Evolutionary conservation across 2,797 vertebrate genomes (phyloP).

Genomic region (Choloepus didactylus): DNA sequence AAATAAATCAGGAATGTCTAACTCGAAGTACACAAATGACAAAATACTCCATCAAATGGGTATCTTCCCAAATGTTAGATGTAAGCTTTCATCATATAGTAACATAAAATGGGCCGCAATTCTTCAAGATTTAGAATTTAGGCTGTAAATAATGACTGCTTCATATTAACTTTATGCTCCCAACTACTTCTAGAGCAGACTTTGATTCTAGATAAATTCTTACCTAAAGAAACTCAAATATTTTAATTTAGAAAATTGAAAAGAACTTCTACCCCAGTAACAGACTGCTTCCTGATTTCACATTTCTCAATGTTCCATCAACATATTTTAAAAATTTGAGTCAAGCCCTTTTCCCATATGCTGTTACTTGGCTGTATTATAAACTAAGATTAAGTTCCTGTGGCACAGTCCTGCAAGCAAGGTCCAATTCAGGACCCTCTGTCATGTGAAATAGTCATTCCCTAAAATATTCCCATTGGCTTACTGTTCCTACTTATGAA

Average conservation of each 20-base stretch:
- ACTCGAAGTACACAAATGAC: constrained; percentile 1
- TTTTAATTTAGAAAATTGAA: constrained; percentile 30
- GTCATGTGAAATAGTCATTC: background rate
- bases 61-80: background rate
- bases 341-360: background rate
- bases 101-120: background rate
- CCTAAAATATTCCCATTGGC: background rate
- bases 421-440: background rate
- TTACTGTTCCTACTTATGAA: background rate
- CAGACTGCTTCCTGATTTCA: background rate
- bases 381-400: constrained; percentile 35
- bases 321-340: constrained; percentile 46
- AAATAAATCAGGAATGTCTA: background rate
- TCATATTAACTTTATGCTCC: constrained; percentile 10
- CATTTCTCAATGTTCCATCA: background rate
- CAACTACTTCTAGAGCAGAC: background rate
- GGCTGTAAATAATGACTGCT: background rate
- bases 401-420: background rate
- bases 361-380: constrained; percentile 25
- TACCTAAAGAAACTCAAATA: background rate
- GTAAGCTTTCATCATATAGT: constrained; percentile 36
- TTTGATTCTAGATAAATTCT: background rate
- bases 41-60: background rate
- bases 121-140: constrained; percentile 18
- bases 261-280: constrained; percentile 25